phyloP scores from a whole-genome alignment of 2,797 vertebrate species.

The Tokudaia muenninki region DNA sequence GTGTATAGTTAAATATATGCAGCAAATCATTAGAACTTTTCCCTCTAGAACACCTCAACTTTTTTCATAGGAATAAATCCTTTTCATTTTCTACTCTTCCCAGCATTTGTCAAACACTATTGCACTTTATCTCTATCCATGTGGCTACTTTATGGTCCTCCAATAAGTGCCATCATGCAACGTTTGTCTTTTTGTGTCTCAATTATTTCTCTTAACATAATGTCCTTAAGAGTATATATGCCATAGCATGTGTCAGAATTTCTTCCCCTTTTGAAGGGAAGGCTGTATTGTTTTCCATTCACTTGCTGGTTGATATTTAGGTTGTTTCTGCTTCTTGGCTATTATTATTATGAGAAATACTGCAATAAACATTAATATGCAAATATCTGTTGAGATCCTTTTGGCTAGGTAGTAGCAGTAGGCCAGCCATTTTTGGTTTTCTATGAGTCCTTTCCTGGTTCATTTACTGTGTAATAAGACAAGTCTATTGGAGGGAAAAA shows the following conservation, averaged over 20 bases:
- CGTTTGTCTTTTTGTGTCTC: not conserved
- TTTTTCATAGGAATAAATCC: not conserved
- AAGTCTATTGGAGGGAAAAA: not conserved
- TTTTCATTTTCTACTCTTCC: not conserved
- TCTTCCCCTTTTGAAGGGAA: not conserved
- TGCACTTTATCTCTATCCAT: not conserved
- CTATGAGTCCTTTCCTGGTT: not conserved
- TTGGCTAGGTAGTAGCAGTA: not conserved
- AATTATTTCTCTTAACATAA: not conserved
- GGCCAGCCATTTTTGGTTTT: not conserved
- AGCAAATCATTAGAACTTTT: conserved; percentile 10
- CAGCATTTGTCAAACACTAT: not conserved
- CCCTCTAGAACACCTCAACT: not conserved
- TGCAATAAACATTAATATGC: not conserved
- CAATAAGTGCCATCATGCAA: not conserved
- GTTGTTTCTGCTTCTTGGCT: not conserved
- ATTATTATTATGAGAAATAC: not conserved
- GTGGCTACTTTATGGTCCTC: not conserved
- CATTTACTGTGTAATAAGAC: conserved; percentile 50
- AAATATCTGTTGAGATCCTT: conserved; percentile 8
- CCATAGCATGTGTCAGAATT: conserved; percentile 19
- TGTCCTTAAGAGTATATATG: not conserved
- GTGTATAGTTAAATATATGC: not conserved
- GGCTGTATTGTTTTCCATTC: not conserved
- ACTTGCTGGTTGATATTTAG: not conserved